Evolutionary conservation across 2,113 vertebrate species (phyloP).

Genomic region (Periophthalmus modestus): DNA sequence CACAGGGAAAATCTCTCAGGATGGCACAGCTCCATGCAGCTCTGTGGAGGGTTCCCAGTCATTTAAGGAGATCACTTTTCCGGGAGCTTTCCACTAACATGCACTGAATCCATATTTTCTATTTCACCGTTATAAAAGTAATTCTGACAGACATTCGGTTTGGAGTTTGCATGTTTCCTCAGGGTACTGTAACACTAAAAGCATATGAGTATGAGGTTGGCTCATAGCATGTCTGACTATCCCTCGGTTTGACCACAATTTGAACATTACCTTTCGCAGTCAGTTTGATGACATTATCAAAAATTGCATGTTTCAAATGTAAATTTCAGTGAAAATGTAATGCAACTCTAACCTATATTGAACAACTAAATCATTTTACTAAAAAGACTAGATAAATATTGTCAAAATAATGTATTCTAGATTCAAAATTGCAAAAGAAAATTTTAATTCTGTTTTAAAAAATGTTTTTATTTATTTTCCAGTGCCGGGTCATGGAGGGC

Average conservation of each 20-base stretch:
- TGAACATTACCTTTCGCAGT: neutral
- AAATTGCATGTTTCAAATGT: neutral
- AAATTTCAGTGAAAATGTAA: too few relatives aligned
- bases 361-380: too few relatives aligned
- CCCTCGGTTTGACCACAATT: neutral
- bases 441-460: too few relatives aligned
- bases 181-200: neutral
- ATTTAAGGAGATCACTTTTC: slow-evolving; percentile 1
- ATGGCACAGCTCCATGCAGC: slow-evolving; percentile 32
- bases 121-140: neutral
- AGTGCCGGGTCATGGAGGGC: too few relatives aligned
- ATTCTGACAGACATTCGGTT: neutral
- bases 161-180: neutral
- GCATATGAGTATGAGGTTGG: neutral
- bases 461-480: too few relatives aligned
- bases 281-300: too few relatives aligned
- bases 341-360: too few relatives aligned
- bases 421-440: too few relatives aligned
- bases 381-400: too few relatives aligned
- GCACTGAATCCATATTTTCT: neutral
- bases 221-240: neutral
- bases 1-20: slow-evolving; percentile 49
- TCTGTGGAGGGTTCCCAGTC: neutral
- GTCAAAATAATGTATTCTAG: too few relatives aligned
- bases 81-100: neutral